Conservation (phyloP, 2,888 invertebrate genomes). For the Odiellus spinosus region DNA sequence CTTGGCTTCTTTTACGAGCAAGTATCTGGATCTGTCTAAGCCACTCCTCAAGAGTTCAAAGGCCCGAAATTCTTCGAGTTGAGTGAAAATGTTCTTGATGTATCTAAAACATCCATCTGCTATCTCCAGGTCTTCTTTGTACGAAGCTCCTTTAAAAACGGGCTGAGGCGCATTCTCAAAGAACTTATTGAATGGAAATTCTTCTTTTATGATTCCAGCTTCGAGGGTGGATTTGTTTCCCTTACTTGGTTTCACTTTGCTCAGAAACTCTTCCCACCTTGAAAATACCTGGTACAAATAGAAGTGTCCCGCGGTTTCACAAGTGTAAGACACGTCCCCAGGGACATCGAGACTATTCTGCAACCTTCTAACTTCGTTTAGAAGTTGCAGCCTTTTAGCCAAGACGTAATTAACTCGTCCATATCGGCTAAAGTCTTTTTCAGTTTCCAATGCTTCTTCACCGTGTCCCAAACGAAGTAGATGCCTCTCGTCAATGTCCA, state of each 20-base stretch:
- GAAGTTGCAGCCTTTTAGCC: conserved; percentile 73
- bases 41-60: conserved; percentile 93
- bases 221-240: conserved; percentile 23
- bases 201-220: conserved; percentile 44
- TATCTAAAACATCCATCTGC: conserved; percentile 87
- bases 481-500: conserved; percentile 96
- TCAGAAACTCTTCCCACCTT: conserved; percentile 76
- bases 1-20: conserved; percentile 95
- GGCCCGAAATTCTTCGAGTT: conserved; percentile 93
- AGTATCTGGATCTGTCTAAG: conserved; percentile 84
- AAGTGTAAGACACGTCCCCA: conserved; percentile 86
- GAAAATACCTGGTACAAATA: conserved; percentile 81
- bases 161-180: conserved; percentile 87
- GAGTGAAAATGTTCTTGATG: conserved; percentile 86
- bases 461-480: conserved; percentile 95
- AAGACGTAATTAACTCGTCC: conserved; percentile 97
- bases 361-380: conserved; percentile 69
- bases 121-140: conserved; percentile 66
- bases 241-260: conserved; percentile 39
- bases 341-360: conserved; percentile 70
- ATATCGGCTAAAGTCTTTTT: conserved; percentile 96
- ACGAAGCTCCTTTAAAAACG: conserved; percentile 60
- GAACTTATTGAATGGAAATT: conserved; percentile 87
- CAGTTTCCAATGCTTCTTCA: conserved; percentile 94
- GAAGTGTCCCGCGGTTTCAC: conserved; percentile 97